phyloP scores from a whole-genome alignment of 37 sponge, comb jelly and placozoan genomes.

The Bolinopsis microptera region DNA sequence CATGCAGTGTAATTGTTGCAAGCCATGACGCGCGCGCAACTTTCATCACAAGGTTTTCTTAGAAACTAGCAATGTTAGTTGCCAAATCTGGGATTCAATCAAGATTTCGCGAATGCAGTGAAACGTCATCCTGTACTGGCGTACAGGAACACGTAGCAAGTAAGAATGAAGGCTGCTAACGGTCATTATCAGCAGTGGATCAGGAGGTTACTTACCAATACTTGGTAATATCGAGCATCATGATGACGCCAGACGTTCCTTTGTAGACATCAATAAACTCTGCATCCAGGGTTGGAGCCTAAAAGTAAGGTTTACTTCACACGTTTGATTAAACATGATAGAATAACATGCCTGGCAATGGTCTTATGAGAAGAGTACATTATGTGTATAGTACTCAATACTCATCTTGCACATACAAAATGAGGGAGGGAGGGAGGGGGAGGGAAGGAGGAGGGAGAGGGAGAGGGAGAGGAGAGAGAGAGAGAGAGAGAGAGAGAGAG shows the following conservation, averaged over 20 bases:
- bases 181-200: neutral
- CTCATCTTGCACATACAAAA: too few species aligned
- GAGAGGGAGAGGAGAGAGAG: too few species aligned
- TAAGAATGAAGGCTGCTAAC: too few species aligned
- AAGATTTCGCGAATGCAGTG: too few species aligned
- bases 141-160: too few species aligned
- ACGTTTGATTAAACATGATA: too few species aligned
- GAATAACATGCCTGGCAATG: too few species aligned
- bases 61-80: neutral
- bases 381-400: too few species aligned
- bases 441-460: too few species aligned
- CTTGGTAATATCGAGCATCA: constrained; percentile 87
- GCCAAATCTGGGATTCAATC: neutral
- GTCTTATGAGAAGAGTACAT: too few species aligned
- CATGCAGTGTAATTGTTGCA: neutral
- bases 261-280: constrained; percentile 92
- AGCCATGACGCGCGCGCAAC: neutral
- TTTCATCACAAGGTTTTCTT: neutral
- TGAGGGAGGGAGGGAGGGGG: too few species aligned
- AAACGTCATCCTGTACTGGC: neutral
- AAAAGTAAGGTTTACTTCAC: neutral
- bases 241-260: constrained; percentile 81
- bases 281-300: constrained; percentile 76
- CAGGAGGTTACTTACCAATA: constrained; percentile 74
- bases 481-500: too few species aligned